Evolutionary conservation across 2,888 invertebrate species (phyloP), one percentile per base, ranked within the genome.

Genomic region (Ophion ellenae): DNA sequence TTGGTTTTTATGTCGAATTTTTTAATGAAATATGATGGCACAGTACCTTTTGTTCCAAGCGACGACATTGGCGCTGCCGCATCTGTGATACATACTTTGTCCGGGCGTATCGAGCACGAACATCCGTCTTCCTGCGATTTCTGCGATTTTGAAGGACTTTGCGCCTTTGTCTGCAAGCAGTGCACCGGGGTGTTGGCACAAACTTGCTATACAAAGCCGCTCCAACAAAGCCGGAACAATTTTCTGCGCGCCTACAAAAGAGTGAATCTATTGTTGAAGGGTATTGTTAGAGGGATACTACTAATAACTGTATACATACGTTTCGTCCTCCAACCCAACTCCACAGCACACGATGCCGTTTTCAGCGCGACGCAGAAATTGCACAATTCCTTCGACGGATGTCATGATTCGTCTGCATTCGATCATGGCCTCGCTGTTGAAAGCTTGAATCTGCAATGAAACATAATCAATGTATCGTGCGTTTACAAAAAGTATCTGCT

Each of bases 271-370:
- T 67, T 57, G 20, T 77, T 63, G 24, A 63, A 75, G 63, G n/a
- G 40, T 40, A 40, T 1, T 40, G 40, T 40, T 40, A 40, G 40
- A 40, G 40, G 9, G 40, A 40, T 40, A 40, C 40, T 59, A 24
- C 24, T 57, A 71, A 57, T 32, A 45, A 79, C 9, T 73, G 32
- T 64, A 67, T 53, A 73, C 80, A 32, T 57, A 71, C 80, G 53
- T 80, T 80, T 80, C 80, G 5, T 47, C 40, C 64, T 80, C 64
- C 5, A 73, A n/a, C 20, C 73, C 80, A 17, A 64, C 17, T 14
- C 80, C 80, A 73, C 80, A 80, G 53, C 80, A 71, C 71, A 80
- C 63, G 36, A 80, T 53, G 7, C 20, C n/a, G 45, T 80, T 53
- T 67, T 32, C 64, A 32, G 28, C 63, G 10, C 47, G 40, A 64